Percentiles rank a stretch among this genome's conserved stretches.
phyloP scores from a whole-genome alignment of 2,888 invertebrate genomes.

The Napeogenes inachia region DNA sequence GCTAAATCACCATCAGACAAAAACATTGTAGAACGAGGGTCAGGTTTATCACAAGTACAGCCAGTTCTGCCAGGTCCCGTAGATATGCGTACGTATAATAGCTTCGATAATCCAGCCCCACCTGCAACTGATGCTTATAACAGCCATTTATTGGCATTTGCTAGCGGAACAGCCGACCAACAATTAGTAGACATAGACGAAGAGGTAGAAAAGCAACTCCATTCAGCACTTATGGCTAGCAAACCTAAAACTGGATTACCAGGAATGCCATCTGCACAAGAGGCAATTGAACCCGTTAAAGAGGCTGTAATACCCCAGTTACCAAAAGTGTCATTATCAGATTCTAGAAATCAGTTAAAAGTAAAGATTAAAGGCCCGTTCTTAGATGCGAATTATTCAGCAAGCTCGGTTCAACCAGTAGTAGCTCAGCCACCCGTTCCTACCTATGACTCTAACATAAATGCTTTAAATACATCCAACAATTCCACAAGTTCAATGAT shows the following conservation, averaged over 20 bases:
- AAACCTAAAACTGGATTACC: conserved; percentile 60
- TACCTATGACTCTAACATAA: conserved; percentile 53
- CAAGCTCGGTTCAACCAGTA: conserved; percentile 77
- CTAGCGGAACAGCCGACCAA: conserved; percentile 82
- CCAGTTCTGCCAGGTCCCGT: conserved; percentile 91
- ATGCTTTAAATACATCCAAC: conserved; percentile 58
- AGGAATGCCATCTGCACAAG: conserved; percentile 37
- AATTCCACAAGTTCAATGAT: conserved; percentile 62
- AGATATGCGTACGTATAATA: conserved; percentile 91
- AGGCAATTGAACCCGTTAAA: conserved; percentile 43
- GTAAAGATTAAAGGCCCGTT: conserved; percentile 94
- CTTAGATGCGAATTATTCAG: conserved; percentile 85
- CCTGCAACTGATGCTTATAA: conserved; percentile 78
- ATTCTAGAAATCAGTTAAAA: conserved; percentile 90
- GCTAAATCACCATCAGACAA: conserved; percentile 43
- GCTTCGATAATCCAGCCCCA: conserved; percentile 77
- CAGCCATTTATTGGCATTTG: conserved; percentile 81
- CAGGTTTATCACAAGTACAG: conserved; percentile 76
- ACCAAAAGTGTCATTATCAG: conserved; percentile 85
- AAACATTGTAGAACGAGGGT: conserved; percentile 39
- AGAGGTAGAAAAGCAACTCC: conserved; percentile 86
- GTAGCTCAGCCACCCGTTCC: conserved; percentile 74
- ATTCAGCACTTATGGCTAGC: conserved; percentile 80
- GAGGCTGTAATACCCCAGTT: conserved; percentile 49
- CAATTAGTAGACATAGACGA: conserved; percentile 86